Evolutionary conservation across 2,888 invertebrate species (phyloP).

Genomic region (Seira musarum): DNA sequence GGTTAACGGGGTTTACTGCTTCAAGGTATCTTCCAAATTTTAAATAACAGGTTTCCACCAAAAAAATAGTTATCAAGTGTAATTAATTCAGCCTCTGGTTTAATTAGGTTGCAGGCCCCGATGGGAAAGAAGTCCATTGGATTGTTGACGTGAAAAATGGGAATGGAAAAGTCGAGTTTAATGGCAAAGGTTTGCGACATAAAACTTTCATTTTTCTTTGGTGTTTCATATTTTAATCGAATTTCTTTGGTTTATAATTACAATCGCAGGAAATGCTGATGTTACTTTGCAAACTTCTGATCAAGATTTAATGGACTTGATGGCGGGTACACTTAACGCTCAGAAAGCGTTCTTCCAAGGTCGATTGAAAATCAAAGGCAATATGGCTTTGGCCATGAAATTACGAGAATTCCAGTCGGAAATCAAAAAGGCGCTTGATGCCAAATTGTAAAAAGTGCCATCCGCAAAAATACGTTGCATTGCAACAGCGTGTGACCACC

Average conservation of each 20-base stretch:
- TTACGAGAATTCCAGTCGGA: conserved; percentile 83
- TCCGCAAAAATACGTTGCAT: neutral
- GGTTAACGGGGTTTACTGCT: conserved; percentile 90
- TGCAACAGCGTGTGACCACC: neutral
- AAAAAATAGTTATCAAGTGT: neutral
- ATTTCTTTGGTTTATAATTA: too few relatives aligned
- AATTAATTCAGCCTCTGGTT: neutral
- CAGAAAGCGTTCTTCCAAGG: conserved; percentile 98
- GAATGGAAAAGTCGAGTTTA: conserved; percentile 87
- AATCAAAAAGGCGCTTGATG: conserved; percentile 70
- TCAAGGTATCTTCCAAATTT: too few relatives aligned
- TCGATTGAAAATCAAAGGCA: conserved; percentile 87
- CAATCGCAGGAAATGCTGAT: conserved; percentile 87
- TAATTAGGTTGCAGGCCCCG: conserved; percentile 75
- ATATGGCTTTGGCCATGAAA: conserved; percentile 96
- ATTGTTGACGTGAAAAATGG: conserved; percentile 93
- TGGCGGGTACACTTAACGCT: conserved; percentile 92
- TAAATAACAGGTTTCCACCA: neutral
- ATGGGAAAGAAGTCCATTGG: conserved; percentile 89
- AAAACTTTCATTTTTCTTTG: conserved; percentile 26
- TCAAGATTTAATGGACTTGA: conserved; percentile 88
- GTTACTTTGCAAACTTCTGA: conserved; percentile 92
- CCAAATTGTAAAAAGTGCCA: conserved; percentile 62
- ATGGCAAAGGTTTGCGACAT: conserved; percentile 79
- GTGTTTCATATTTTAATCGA: neutral